A percentile compares a stretch with the other conserved stretches of the same genome.
Evolutionary conservation across 2,797 vertebrate genomes (phyloP).

Genomic region (Acrocephalus scirpaceus): DNA sequence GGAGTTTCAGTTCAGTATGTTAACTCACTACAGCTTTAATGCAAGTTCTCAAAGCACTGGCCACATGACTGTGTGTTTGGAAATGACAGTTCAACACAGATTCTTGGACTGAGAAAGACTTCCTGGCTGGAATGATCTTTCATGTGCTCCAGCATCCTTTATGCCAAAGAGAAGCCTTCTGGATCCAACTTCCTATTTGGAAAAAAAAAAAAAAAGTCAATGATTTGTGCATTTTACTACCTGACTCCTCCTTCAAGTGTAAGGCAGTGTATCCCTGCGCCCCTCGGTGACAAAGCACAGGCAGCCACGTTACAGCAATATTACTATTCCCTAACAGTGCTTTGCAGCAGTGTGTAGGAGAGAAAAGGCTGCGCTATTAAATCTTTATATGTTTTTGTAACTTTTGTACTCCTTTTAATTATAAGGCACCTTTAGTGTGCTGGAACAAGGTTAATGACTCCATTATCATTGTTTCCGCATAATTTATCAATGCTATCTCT

Average conservation of each 20-base stretch:
- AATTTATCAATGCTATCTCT: conserved; percentile 55
- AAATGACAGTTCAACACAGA: background rate
- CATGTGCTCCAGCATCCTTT: background rate
- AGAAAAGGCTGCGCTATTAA: conserved; percentile 26
- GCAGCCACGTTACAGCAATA: background rate
- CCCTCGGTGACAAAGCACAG: background rate
- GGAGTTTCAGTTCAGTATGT: background rate
- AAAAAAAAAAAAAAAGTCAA: background rate
- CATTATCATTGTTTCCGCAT: conserved; percentile 34
- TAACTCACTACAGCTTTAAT: background rate
- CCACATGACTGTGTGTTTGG: background rate
- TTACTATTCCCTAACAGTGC: background rate
- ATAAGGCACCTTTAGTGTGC: conserved; percentile 36
- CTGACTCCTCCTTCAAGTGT: conserved; percentile 5
- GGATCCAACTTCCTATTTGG: background rate
- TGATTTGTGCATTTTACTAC: conserved; percentile 4
- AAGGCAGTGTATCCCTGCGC: background rate
- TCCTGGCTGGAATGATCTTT: conserved; percentile 15
- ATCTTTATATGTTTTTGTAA: conserved; percentile 35
- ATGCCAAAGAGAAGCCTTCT: conserved; percentile 21
- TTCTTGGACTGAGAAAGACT: conserved; percentile 8
- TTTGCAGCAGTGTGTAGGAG: conserved; percentile 22
- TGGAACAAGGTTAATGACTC: conserved; percentile 51
- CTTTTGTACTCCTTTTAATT: conserved; percentile 39
- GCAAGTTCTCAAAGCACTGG: background rate